Evolutionary conservation across 2,797 vertebrate genomes (phyloP).

Genomic region (Pithecia hirsuta): DNA sequence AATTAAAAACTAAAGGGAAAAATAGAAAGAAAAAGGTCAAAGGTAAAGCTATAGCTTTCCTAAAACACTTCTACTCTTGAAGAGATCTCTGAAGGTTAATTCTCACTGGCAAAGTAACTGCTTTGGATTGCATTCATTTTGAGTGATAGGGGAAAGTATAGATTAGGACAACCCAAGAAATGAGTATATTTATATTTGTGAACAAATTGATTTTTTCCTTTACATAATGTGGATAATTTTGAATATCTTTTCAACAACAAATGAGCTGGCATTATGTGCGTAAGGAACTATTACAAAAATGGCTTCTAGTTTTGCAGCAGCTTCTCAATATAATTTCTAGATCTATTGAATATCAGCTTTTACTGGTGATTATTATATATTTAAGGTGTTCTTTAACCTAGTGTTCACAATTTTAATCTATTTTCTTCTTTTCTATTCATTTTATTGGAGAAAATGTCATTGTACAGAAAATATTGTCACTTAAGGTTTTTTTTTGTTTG

Average conservation of each 20-base stretch:
- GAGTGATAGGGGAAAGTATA: not conserved
- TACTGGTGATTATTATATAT: not conserved
- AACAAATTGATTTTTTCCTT: not conserved
- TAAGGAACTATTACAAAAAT: not conserved
- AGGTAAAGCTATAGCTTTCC: not conserved
- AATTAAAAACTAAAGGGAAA: slow-evolving; percentile 25
- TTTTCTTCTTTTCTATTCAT: not conserved
- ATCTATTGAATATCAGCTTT: not conserved
- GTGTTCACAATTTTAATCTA: not conserved
- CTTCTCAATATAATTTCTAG: not conserved
- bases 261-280: not conserved
- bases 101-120: not conserved
- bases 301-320: not conserved
- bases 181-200: not conserved
- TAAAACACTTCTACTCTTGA: not conserved
- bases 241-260: not conserved
- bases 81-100: not conserved
- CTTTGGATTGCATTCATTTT: not conserved
- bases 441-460: not conserved
- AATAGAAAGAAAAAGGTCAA: not conserved
- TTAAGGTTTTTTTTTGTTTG: not conserved
- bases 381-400: not conserved
- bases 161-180: not conserved
- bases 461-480: not conserved
- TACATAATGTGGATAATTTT: not conserved